Conservation (phyloP, 2,113 vertebrate species). For the Megaleporinus macrocephalus region DNA sequence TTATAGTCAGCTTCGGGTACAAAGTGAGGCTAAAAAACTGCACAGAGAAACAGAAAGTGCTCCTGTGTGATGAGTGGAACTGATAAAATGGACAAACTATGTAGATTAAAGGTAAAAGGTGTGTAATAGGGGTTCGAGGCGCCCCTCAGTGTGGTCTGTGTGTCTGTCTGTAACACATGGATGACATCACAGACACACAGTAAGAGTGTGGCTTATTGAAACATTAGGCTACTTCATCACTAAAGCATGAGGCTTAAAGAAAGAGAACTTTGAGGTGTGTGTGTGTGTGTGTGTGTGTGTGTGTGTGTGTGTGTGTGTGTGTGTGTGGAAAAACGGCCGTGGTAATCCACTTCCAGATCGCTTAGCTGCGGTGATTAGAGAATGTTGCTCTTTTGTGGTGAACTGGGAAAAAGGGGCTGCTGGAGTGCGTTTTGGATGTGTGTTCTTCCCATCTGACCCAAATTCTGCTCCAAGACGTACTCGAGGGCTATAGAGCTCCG, state of each 20-base stretch:
- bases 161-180: not conserved
- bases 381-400: conserved; percentile 12
- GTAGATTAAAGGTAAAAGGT: no score
- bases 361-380: conserved; percentile 4
- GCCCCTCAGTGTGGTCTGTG: no score
- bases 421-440: not conserved
- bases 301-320: not conserved
- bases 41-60: no score
- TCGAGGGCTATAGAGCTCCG: not conserved
- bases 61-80: no score
- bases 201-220: not conserved
- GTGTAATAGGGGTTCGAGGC: no score
- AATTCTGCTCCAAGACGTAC: not conserved
- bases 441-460: not conserved
- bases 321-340: not conserved
- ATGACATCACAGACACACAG: not conserved
- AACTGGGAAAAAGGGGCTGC: not conserved
- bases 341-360: conserved; percentile 1
- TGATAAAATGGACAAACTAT: no score
- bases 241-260: not conserved
- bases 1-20: no score
- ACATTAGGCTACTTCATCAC: not conserved
- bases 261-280: not conserved
- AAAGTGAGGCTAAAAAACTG: no score
- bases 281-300: not conserved